These are phyloP conservation scores for Anastrepha obliqua DNA, from an alignment of 1,140 invertebrate genomes.

Conservation along the genomic window DNA sequence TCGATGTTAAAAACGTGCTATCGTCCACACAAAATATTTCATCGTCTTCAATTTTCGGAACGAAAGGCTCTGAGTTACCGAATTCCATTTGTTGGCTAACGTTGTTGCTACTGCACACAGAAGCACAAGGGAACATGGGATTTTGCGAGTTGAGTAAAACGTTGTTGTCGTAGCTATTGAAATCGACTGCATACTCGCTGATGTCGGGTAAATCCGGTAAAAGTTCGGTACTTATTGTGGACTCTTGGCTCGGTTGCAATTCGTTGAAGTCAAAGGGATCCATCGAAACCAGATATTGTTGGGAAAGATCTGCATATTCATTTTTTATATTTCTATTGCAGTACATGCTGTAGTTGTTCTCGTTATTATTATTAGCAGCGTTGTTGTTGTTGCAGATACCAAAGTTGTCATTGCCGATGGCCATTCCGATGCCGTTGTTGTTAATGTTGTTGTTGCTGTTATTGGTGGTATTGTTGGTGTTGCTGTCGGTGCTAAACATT, in stretches of 20 bases:
- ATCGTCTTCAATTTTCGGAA: slow-evolving; percentile 4
- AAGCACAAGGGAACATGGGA: slow-evolving; percentile 11
- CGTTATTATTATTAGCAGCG: background rate
- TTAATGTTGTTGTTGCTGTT: slow-evolving; percentile 37
- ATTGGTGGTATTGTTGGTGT: slow-evolving; percentile 56
- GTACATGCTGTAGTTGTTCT: background rate
- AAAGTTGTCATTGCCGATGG: slow-evolving; percentile 54
- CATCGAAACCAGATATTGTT: background rate
- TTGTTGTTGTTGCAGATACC: background rate
- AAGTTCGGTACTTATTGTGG: background rate
- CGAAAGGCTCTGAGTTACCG: background rate
- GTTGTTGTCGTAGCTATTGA: background rate
- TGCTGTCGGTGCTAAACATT: slow-evolving; percentile 49
- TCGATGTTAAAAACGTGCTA: background rate
- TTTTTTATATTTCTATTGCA: background rate
- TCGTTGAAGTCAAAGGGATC: background rate
- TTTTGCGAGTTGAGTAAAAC: slow-evolving; percentile 10
- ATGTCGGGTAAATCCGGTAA: background rate
- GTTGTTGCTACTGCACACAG: background rate
- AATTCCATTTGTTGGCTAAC: background rate
- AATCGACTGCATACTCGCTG: slow-evolving; percentile 51
- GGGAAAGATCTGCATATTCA: background rate
- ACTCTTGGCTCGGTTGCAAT: background rate
- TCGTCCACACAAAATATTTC: background rate
- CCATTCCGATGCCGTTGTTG: background rate